Percentiles rank a stretch among this genome's conserved stretches.
phyloP scores from a whole-genome alignment of 2,113 vertebrate genomes.

The Anser brachyrhynchus region DNA sequence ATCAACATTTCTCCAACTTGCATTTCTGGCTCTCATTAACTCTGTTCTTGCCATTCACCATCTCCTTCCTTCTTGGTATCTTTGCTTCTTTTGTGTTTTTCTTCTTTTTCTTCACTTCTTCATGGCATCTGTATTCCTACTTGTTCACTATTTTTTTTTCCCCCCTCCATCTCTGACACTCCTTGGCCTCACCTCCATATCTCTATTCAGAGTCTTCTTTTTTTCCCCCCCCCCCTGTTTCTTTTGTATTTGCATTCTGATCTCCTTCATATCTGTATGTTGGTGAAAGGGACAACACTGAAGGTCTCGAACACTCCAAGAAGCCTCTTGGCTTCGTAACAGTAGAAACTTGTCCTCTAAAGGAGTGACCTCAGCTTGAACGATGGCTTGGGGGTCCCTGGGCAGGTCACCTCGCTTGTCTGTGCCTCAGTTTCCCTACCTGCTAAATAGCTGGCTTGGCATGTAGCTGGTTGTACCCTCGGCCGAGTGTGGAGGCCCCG shows the following conservation, averaged over 20 bases:
- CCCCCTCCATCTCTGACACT: not conserved
- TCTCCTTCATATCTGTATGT: not conserved
- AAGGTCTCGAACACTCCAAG: not conserved
- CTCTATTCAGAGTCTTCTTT: not conserved
- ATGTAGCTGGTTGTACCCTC: no score
- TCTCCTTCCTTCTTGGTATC: not conserved
- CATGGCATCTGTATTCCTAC: not conserved
- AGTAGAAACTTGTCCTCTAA: not conserved
- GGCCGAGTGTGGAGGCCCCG: not conserved
- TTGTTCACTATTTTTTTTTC: not conserved
- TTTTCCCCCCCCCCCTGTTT: not conserved
- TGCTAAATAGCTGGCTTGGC: not conserved
- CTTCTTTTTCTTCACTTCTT: not conserved
- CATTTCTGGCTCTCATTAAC: constrained; percentile 58
- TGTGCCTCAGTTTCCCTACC: not conserved
- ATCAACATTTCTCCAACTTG: constrained; percentile 75
- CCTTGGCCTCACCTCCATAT: not conserved
- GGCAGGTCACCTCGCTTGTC: no score
- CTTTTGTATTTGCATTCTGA: not conserved
- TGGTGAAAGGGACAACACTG: not conserved
- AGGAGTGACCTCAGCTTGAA: not conserved
- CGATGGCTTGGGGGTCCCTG: not conserved
- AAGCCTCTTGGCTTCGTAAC: not conserved
- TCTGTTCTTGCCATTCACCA: constrained; percentile 21
- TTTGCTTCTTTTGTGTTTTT: not conserved